A percentile compares a stretch with the other conserved stretches of the same genome.
phyloP scores from a whole-genome alignment of 2,113 vertebrate species.

The Hyaena hyaena region DNA sequence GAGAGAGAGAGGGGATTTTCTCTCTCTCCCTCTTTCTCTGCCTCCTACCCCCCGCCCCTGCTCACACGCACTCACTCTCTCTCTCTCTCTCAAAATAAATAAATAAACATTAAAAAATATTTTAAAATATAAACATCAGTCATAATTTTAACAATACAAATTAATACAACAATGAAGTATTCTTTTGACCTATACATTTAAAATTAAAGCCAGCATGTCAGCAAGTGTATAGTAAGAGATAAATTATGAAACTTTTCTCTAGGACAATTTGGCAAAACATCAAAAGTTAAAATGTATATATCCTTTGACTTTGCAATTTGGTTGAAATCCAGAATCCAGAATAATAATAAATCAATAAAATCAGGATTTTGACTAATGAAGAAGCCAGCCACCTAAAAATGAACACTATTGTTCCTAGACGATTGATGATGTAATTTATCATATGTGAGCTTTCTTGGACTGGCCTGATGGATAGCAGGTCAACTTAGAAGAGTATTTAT shows the following conservation, averaged over 20 bases:
- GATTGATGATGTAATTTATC: not conserved
- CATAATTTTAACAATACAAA: not conserved
- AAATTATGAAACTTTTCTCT: not conserved
- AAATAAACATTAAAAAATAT: not conserved
- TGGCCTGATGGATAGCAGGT: not conserved
- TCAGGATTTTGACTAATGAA: slow-evolving; percentile 26
- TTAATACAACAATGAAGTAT: not conserved
- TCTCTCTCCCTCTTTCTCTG: no score
- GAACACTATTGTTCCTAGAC: not conserved
- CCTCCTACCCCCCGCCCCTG: no score
- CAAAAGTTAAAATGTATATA: not conserved
- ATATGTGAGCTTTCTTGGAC: not conserved
- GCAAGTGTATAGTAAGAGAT: not conserved
- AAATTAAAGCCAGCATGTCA: slow-evolving; percentile 46
- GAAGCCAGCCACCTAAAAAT: not conserved
- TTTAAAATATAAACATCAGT: not conserved
- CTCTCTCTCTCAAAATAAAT: no score
- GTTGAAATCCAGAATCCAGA: slow-evolving; percentile 38
- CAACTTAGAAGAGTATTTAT: slow-evolving; percentile 41
- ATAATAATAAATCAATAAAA: slow-evolving; percentile 50
- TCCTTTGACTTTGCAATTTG: not conserved
- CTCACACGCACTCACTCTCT: no score
- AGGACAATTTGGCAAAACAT: slow-evolving; percentile 47
- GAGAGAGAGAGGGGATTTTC: no score
- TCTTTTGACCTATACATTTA: not conserved